Evolutionary conservation across 2,113 vertebrate genomes (phyloP).

Genomic region (Pangasianodon gigas): DNA sequence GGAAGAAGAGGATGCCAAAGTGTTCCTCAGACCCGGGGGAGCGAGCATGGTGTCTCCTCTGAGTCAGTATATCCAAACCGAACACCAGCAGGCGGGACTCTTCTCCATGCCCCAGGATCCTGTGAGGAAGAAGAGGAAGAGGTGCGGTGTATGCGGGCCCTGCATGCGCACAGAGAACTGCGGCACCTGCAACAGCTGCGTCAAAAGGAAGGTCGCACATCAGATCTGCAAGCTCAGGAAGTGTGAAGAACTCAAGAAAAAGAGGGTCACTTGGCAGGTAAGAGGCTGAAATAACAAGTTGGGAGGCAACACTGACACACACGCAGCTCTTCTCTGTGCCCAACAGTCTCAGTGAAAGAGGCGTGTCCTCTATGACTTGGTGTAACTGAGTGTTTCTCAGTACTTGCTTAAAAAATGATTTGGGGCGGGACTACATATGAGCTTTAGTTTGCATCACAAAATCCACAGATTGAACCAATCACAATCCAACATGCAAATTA

Average conservation of each 20-base stretch:
- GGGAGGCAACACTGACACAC: background rate
- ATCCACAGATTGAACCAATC: background rate
- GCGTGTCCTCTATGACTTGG: background rate
- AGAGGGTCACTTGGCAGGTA: constrained; percentile 60
- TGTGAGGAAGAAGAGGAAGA: constrained; percentile 78
- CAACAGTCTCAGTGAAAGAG: background rate
- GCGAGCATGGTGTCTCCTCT: constrained; percentile 64
- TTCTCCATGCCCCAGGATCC: constrained; percentile 64
- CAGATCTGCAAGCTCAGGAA: constrained; percentile 88
- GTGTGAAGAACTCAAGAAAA: constrained; percentile 82
- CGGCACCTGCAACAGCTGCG: constrained; percentile 81
- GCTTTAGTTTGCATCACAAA: background rate
- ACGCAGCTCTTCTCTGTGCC: background rate
- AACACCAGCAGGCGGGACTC: constrained; percentile 72
- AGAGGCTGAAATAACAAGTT: constrained; percentile 23
- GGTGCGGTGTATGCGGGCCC: constrained; percentile 80
- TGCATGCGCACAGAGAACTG: constrained; percentile 83
- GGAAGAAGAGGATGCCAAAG: constrained; percentile 59
- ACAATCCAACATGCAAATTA: background rate
- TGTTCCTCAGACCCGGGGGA: constrained; percentile 49
- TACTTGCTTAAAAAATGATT: background rate
- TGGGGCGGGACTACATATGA: background rate
- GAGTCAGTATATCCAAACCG: constrained; percentile 70
- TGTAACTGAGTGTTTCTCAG: background rate
- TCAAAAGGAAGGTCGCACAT: constrained; percentile 83